Conservation (phyloP, 2,113 vertebrate genomes). For the Serilophus lunatus region DNA sequence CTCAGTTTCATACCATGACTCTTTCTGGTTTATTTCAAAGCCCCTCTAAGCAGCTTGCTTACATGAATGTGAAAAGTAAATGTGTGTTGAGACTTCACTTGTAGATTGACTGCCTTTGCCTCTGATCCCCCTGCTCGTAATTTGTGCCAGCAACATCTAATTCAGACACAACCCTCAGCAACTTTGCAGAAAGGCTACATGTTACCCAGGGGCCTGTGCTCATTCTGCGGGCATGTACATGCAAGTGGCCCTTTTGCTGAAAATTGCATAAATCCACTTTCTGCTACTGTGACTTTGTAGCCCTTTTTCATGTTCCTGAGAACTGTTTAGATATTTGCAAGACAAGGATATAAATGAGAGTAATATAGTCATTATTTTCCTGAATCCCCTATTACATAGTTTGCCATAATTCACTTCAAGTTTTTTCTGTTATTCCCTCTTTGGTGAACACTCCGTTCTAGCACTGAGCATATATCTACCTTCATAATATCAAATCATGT, state of each 20-base stretch:
- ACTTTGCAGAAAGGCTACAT: not conserved
- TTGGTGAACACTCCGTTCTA: not conserved
- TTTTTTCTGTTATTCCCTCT: not conserved
- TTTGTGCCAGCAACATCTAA: not conserved
- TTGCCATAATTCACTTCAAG: not conserved
- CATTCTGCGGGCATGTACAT: too few species aligned
- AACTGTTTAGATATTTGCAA: not conserved
- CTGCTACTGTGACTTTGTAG: not conserved
- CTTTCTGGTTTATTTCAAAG: not conserved
- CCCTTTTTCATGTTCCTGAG: not conserved
- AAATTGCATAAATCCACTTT: too few species aligned
- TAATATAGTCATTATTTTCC: not conserved
- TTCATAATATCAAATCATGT: not conserved
- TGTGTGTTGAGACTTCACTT: not conserved
- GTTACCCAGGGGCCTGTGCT: accelerated
- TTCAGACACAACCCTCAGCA: not conserved
- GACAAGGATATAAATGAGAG: not conserved
- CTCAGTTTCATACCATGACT: not conserved
- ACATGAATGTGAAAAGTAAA: not conserved
- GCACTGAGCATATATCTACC: not conserved
- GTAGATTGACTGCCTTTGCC: not conserved
- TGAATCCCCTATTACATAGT: not conserved
- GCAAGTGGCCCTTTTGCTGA: not conserved
- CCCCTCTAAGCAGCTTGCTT: not conserved
- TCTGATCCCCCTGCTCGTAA: not conserved